These are phyloP conservation scores for Zaprionus africanus DNA, from an alignment of 1,140 invertebrate genomes.

Conservation along the genomic window DNA sequence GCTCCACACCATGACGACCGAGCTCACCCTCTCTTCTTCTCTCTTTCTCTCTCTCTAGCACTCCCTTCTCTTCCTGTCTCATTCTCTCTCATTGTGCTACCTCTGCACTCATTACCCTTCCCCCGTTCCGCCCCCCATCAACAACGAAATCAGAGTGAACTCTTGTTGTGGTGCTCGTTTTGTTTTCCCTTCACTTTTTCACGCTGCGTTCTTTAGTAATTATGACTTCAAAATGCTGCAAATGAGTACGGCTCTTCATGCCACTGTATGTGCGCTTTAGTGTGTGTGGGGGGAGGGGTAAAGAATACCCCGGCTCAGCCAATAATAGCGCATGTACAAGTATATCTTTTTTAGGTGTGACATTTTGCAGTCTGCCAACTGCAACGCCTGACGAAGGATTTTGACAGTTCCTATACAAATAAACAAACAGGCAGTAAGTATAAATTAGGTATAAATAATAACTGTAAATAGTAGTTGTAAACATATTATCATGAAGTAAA, in stretches of 20 bases:
- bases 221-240: constrained; percentile 47
- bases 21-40: background rate
- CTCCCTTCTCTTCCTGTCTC: background rate
- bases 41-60: background rate
- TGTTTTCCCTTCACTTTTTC: constrained; percentile 16
- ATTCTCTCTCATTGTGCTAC: constrained; percentile 4
- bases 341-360: background rate
- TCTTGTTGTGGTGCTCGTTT: constrained; percentile 30
- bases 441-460: background rate
- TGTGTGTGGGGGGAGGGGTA: background rate
- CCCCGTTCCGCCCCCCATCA: constrained; percentile 15
- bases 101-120: constrained; percentile 48
- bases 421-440: background rate
- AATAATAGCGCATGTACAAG: constrained; percentile 22
- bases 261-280: background rate
- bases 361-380: constrained; percentile 15
- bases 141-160: constrained; percentile 41
- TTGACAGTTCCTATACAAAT: background rate
- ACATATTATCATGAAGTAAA: background rate
- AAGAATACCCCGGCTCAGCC: background rate
- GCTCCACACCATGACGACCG: constrained; percentile 16
- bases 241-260: constrained; percentile 25
- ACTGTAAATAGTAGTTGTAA: background rate
- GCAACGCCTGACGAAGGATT: background rate
- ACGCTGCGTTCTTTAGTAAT: constrained; percentile 30